Conservation (phyloP, 1,140 invertebrate species). For the Lasioglossum baleicum region DNA sequence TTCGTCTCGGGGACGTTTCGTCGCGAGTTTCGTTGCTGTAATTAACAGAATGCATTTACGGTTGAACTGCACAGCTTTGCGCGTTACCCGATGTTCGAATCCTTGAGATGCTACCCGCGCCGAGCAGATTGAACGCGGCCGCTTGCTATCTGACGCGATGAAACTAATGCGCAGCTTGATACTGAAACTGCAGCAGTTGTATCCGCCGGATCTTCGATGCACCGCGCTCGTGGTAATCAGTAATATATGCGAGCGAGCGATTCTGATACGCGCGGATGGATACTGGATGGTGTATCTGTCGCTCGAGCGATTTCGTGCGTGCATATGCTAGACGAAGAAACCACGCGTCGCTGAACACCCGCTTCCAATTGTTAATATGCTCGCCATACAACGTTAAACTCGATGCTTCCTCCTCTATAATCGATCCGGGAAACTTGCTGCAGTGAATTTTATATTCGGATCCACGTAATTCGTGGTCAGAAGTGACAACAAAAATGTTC, state of each 20-base stretch:
- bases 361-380: not conserved
- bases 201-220: constrained; percentile 41
- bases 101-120: constrained; percentile 35
- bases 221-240: constrained; percentile 32
- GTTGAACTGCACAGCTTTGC: constrained; percentile 6
- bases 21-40: too few relatives aligned
- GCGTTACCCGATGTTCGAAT: constrained; percentile 8
- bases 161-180: constrained; percentile 21
- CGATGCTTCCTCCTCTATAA: too few relatives aligned
- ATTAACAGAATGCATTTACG: too few relatives aligned
- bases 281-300: constrained; percentile 3
- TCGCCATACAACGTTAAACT: too few relatives aligned
- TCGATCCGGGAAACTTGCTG: too few relatives aligned
- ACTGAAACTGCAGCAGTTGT: constrained; percentile 18
- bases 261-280: constrained; percentile 15
- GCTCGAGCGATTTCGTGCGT: not conserved
- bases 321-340: not conserved
- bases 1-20: too few relatives aligned
- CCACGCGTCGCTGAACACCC: not conserved
- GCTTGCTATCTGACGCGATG: constrained; percentile 47
- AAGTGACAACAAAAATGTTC: too few relatives aligned
- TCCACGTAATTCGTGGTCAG: too few relatives aligned
- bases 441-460: too few relatives aligned
- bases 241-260: constrained; percentile 15
- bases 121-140: constrained; percentile 39